Base-by-base conservation (phyloP, 2,888 invertebrate genomes). In the Cryptocephalus moraei region DNA sequence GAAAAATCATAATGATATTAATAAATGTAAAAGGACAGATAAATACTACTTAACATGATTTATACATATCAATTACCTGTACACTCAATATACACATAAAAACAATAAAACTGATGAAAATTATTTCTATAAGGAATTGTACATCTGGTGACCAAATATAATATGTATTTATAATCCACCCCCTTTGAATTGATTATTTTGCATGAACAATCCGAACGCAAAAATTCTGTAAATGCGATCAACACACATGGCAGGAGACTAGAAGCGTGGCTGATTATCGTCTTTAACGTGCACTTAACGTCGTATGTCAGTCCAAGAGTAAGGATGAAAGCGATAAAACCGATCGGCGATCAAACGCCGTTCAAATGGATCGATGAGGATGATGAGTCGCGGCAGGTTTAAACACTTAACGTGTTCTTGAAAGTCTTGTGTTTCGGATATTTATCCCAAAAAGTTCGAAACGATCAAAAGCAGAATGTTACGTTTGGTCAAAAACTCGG, bases 131-230 rank as follows among this genome's bases (percentile, higher is more conserved):
- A 64, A 65, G 62, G 61, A 64, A 63, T 64, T 64, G 64, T 65
- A 65, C 64, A 65, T 59, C 64, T 58, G 60, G 57, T 61, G 56
- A 57, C 53, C 59, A 58, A 57, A 59, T 22, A 22, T 22, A 22
- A 22, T 22, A 51, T 45, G 57, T 56, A 58, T 53, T 46, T 56
- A 54, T 56, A 60, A 58, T 53, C 58, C 59, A 61, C 61, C 62
- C 62, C 61, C 60, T 59, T 62, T 56, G 58, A 58, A 57, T 56
- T 57, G 55, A 53, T 59, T 53, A 58, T 48, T 55, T 52, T 57
- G 54, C 54, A 55, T 61, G 57, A 70, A 70, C 70, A 70, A 66
- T 70, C 70, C 69, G 69, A 59, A 63, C 64, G 66, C 65, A 65
- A 63, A 57, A 64, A 64, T 59, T 64, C 57, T 63, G 63, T 69